These are phyloP conservation scores for Parelbella ahira DNA, from an alignment of 2,888 invertebrate genomes.

Conservation along the genomic window DNA sequence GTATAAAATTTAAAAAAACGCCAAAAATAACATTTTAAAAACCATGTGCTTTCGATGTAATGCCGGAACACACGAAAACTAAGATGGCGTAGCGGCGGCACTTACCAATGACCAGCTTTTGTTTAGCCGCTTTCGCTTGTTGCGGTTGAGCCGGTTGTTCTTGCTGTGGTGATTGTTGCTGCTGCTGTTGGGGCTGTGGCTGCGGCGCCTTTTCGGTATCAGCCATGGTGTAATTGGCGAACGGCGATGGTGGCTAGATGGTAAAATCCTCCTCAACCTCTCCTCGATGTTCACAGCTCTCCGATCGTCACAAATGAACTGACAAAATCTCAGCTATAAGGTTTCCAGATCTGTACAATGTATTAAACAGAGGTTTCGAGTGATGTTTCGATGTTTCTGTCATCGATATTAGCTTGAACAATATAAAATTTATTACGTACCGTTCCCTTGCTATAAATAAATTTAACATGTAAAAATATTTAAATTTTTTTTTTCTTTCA, in stretches of 20 bases:
- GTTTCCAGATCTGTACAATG: too few species aligned
- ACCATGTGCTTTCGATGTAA: conserved; percentile 67
- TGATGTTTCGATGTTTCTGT: too few species aligned
- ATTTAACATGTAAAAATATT: too few species aligned
- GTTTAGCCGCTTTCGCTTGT: conserved; percentile 84
- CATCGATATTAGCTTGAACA: too few species aligned
- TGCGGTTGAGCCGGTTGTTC: conserved; percentile 83
- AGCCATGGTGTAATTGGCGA: conserved; percentile 94
- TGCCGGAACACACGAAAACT: conserved; percentile 61
- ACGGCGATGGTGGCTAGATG: conserved; percentile 86
- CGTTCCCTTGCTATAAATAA: too few species aligned
- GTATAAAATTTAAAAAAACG: neutral
- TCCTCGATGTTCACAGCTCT: conserved; percentile 86
- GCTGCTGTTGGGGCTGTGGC: conserved; percentile 83
- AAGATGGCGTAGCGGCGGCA: conserved; percentile 75
- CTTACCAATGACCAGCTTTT: conserved; percentile 95
- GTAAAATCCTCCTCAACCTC: conserved; percentile 88
- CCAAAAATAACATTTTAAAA: conserved; percentile 17
- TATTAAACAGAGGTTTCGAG: too few species aligned
- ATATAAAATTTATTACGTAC: too few species aligned
- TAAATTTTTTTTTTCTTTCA: too few species aligned
- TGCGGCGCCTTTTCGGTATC: conserved; percentile 94
- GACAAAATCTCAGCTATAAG: too few species aligned
- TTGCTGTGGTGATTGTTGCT: conserved; percentile 46
- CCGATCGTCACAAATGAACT: conserved; percentile 68